Percentiles rank a stretch among this genome's conserved stretches.
Conservation (phyloP, 1,140 invertebrate species). For the Sarcophaga peregrina region DNA sequence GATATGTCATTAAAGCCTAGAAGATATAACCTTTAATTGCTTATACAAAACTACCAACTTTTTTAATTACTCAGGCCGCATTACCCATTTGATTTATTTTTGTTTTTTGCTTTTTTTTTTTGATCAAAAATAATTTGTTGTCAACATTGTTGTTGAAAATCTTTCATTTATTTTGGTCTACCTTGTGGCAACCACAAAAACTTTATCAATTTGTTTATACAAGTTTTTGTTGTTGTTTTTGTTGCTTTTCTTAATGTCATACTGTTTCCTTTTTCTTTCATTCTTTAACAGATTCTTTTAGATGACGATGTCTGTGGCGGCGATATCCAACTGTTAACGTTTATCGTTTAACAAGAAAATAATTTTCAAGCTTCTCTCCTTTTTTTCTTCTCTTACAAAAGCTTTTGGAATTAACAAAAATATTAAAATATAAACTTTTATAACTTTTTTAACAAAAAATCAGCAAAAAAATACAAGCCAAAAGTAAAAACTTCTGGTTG, state of each 20-base stretch:
- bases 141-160: constrained; percentile 15
- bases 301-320: background rate
- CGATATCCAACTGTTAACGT: constrained; percentile 24
- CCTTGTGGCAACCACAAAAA: constrained; percentile 3
- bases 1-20: no score
- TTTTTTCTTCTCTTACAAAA: background rate
- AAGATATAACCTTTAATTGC: no score
- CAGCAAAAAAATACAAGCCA: background rate
- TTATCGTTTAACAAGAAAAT: constrained; percentile 27
- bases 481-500: constrained; percentile 7
- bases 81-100: no score
- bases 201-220: constrained; percentile 7
- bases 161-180: background rate
- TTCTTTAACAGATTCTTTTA: background rate
- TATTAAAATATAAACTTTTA: constrained; percentile 23
- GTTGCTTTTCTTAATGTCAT: constrained; percentile 14
- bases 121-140: background rate
- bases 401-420: background rate
- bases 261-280: background rate
- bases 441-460: background rate
- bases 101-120: background rate
- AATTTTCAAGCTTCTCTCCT: background rate
- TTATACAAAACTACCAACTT: no score
- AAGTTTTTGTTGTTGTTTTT: background rate
- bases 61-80: no score